Conservation (phyloP, 2,797 vertebrate genomes). For the Centropyge bicolor region DNA sequence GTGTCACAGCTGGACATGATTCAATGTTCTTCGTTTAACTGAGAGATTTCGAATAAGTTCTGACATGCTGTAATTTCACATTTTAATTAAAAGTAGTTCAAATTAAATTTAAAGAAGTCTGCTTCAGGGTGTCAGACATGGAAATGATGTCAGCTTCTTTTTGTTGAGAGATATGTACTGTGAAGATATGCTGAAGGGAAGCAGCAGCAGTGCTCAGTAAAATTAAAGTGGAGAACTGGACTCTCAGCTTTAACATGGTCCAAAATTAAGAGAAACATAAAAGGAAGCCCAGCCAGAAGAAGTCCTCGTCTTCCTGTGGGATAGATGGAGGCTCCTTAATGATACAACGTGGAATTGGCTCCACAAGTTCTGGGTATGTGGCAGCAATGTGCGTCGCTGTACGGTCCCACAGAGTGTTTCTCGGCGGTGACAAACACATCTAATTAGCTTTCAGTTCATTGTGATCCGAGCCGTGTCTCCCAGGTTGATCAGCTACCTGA, state of each 20-base stretch:
- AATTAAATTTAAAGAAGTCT: not conserved
- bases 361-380: slow-evolving; percentile 32
- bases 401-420: slow-evolving; percentile 38
- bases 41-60: not conserved
- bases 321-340: slow-evolving; percentile 24
- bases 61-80: not conserved
- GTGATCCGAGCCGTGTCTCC: slow-evolving; percentile 48
- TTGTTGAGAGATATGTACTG: not conserved
- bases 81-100: not conserved
- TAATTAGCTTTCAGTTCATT: slow-evolving; percentile 68
- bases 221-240: not conserved
- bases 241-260: not conserved
- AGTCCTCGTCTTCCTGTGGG: slow-evolving; percentile 20
- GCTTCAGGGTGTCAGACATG: not conserved
- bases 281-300: not conserved
- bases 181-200: not conserved
- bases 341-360: slow-evolving; percentile 36
- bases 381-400: not conserved
- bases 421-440: slow-evolving; percentile 59
- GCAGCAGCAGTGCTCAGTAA: not conserved
- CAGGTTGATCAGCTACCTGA: slow-evolving; percentile 53
- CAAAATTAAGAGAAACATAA: not conserved
- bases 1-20: not conserved
- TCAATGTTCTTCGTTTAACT: not conserved
- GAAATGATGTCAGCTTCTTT: not conserved